Base-by-base conservation (phyloP, 2,113 vertebrate species). In the Piprites chloris region DNA sequence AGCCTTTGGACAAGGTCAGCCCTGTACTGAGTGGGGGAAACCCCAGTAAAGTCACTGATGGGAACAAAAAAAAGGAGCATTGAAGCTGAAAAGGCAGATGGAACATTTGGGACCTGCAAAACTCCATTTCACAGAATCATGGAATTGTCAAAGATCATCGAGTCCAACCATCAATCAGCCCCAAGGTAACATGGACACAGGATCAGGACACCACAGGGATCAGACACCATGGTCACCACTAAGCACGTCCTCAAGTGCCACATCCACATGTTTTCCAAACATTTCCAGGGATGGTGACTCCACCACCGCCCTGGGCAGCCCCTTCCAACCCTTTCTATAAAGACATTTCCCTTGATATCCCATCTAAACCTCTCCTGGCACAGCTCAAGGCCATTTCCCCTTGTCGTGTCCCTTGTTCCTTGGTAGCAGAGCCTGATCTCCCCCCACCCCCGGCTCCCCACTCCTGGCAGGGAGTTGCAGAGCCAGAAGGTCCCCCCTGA, bases 361-460 rank as follows among this genome's bases (percentile, higher is more conserved):
- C 4, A 11, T 1, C 33, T 21, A 3, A 30, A 0, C 4, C 19
- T 58, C 12, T 9, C 35, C 37, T 22, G 50, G 50, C 6, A 0
- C 68, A 81, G 9, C 12, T 1, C 11, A 33, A 24, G 52, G 68
- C 32, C 0, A 0, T 44, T 74, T 12, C 50, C 59, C 24, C 67
- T 42, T 0, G 11, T 66, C 59, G 68, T 58, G 49, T 72, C 41
- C 49, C 47, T 53, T 41, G 49, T 47, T 18, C 58, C 41, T 37
- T 73, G 66, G 15, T 32, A 88, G 58, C 49, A 80, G 2, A 88
- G 14, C 76, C 49, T 0, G 0, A 42, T 1, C 1, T 12, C 9
- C 2, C 7, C 30, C 1, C 1, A 12, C 9, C 2, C 7, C 30
- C 0, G 1, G 33, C n/a, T 79, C 42, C 7, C 58, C 59, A 32